A percentile compares a stretch with the other conserved stretches of the same genome.
Evolutionary conservation across 1,140 invertebrate genomes (phyloP).

Genomic region (Zaprionus taronus): DNA sequence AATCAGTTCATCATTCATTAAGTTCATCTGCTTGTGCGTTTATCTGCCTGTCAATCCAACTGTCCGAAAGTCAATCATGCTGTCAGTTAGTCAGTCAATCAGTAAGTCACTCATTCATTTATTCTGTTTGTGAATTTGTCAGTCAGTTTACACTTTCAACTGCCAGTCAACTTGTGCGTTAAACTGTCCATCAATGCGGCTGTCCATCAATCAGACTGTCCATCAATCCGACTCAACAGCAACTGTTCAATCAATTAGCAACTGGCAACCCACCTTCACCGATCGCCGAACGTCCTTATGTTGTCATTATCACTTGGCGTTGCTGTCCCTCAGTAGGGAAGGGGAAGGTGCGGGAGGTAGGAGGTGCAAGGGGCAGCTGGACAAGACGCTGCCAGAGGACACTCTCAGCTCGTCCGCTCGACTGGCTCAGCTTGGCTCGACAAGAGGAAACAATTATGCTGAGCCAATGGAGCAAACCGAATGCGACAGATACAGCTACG

Average conservation of each 20-base stretch:
- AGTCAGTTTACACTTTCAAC: not conserved
- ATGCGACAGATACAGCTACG: conserved; percentile 56
- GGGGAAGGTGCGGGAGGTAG: not conserved
- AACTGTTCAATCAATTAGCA: conserved; percentile 68
- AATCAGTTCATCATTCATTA: not conserved
- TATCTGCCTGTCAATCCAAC: conserved; percentile 17
- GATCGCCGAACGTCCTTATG: conserved; percentile 8
- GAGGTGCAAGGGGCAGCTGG: not conserved
- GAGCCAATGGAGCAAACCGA: conserved; percentile 76
- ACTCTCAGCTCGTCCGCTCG: not conserved
- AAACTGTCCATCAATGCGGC: conserved; percentile 29
- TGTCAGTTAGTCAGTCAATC: conserved; percentile 62
- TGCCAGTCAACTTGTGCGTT: conserved; percentile 4
- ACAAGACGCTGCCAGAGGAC: not conserved
- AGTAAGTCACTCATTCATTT: conserved; percentile 18
- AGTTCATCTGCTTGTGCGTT: conserved; percentile 13
- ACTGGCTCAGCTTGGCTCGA: not conserved
- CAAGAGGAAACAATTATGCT: conserved; percentile 74
- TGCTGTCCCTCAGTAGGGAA: not conserved
- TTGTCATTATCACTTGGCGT: conserved; percentile 32
- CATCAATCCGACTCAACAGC: conserved; percentile 41
- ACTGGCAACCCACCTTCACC: not conserved
- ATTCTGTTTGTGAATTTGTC: not conserved
- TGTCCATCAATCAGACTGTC: not conserved
- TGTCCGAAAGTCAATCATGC: conserved; percentile 25